Evolutionary conservation across 2,113 vertebrate species (phyloP), one percentile per base, ranked within the genome.

Genomic region (Dryoscopus gambensis): DNA sequence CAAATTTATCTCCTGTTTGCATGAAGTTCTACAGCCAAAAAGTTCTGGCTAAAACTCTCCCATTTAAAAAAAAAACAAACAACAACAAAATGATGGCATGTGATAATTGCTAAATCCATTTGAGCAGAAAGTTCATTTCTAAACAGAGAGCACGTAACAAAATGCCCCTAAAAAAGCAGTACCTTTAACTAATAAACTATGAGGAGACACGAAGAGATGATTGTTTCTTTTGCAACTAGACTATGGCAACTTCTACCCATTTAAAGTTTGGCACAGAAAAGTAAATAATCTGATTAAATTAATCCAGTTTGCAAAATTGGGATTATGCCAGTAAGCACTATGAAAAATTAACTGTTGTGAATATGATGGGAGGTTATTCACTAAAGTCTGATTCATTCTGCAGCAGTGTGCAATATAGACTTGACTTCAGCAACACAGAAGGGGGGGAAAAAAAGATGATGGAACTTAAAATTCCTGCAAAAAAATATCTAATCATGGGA

Each of bases 361-460:
- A 67, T 56, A 64, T 13, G 27, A 79, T 47, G 33, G 70, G 17
- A 92, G 17, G 35, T 17, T 21, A 74, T 47, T 68, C 60, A 74
- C 24, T 59, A 55, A 50, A 87, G 30, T 24, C 30, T 77, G 31
- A 37, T 73, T 78, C 14, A 25, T 87, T 42, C n/a, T 37, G 4
- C 42, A 65, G 24, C 8, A 60, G 13, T 56, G 10, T 56, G 16
- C 53, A 79, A 46, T 14, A 39, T 8, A 84, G 35, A 30, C 17
- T 71, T 68, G 17, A 57, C 7, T 50, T 89, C 49, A 76, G 57
- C 20, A 40, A 33, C 28, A 83, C 27, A 88, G 19, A 70, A 50
- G 44, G 17, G 9, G 3, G 0, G 1, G 11, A 9, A 7, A 35
- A 13, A 28, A 7, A 44, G 12, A 10, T 27, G 21, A 20, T 1